Conservation (phyloP, 1,140 invertebrate species). For the Yoshiicerus persimilis region DNA sequence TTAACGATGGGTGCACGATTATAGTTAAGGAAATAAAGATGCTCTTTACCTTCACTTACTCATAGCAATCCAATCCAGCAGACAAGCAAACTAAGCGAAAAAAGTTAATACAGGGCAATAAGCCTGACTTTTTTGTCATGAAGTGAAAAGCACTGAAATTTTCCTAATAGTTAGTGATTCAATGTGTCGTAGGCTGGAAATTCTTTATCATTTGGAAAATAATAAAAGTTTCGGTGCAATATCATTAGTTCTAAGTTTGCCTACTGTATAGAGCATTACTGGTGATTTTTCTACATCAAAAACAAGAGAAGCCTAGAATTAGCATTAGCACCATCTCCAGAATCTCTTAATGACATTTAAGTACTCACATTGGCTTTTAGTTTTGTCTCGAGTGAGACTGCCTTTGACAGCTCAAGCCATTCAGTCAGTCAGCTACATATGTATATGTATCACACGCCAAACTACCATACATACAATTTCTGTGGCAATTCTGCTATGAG, state of each 20-base stretch:
- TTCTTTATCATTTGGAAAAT: background rate
- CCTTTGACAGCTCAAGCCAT: background rate
- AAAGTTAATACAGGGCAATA: background rate
- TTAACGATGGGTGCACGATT: background rate
- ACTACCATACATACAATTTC: background rate
- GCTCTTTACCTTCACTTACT: background rate
- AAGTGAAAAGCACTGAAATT: background rate
- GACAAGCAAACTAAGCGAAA: background rate
- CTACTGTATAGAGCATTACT: background rate
- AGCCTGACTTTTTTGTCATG: background rate
- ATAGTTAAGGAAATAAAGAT: background rate
- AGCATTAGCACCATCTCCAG: background rate
- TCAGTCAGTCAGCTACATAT: background rate
- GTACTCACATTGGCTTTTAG: background rate
- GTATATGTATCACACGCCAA: too few species aligned
- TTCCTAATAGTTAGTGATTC: background rate
- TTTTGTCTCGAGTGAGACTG: background rate
- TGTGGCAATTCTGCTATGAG: background rate
- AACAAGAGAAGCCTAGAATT: background rate
- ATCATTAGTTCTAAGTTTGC: background rate
- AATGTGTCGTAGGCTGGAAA: background rate
- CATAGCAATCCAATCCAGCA: background rate
- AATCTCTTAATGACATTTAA: background rate
- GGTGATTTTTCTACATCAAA: background rate
- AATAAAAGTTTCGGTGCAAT: background rate